Conservation (phyloP, 2,113 vertebrate species). For the Lamprologus ornatipinnis region DNA sequence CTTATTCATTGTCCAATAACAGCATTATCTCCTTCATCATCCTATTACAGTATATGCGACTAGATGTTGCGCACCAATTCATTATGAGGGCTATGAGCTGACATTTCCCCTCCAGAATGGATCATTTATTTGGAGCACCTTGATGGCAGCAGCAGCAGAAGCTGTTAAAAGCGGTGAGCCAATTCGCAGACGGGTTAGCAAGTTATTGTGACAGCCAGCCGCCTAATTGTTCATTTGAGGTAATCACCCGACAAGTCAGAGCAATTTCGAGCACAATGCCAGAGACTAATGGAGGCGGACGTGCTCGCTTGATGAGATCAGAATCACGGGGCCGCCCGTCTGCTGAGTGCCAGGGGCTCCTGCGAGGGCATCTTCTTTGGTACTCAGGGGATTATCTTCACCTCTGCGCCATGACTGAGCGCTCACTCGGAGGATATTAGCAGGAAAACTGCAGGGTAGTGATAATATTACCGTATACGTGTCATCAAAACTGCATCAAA, state of each 20-base stretch:
- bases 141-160: conserved; percentile 34
- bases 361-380: conserved; percentile 1
- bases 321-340: conserved; percentile 16
- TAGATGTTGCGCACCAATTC: conserved; percentile 41
- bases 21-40: conserved; percentile 27
- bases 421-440: background rate
- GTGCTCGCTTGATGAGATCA: conserved; percentile 57
- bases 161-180: conserved; percentile 42
- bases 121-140: conserved; percentile 61
- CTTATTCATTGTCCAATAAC: background rate
- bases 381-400: conserved; percentile 6
- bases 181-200: conserved; percentile 30
- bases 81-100: conserved; percentile 42
- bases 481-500: background rate
- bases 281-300: conserved; percentile 59
- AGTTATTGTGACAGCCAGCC: conserved; percentile 67
- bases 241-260: conserved; percentile 68
- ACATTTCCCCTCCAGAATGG: conserved; percentile 55
- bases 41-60: conserved; percentile 2
- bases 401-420: background rate
- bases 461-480: background rate
- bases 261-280: conserved; percentile 62
- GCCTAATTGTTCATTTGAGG: conserved; percentile 72
- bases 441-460: background rate
- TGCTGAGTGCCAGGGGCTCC: conserved; percentile 28